A percentile compares a stretch with the other conserved stretches of the same genome.
Conservation (phyloP, 2,113 vertebrate species). For the Herpetotheres cachinnans region DNA sequence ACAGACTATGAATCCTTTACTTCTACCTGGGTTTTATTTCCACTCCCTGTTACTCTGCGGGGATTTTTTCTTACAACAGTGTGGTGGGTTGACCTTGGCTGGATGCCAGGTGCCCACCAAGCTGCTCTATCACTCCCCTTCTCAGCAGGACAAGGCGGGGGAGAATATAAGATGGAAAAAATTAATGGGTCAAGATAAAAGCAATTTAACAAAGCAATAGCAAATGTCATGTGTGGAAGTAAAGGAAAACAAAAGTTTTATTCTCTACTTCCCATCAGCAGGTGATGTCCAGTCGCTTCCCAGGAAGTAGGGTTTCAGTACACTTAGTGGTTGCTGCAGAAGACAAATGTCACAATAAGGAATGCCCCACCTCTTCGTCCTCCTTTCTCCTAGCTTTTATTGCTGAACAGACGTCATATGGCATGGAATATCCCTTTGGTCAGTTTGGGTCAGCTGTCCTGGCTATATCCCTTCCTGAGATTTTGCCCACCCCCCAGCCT, state of each 20-base stretch:
- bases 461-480: background rate
- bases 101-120: background rate
- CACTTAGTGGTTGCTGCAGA: rapidly evolving
- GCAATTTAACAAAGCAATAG: background rate
- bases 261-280: background rate
- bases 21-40: background rate
- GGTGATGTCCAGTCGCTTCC: background rate
- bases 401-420: background rate
- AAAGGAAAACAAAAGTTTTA: background rate
- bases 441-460: background rate
- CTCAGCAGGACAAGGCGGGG: background rate
- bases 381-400: background rate
- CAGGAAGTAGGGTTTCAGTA: background rate
- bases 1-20: background rate
- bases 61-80: background rate
- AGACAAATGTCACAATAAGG: rapidly evolving
- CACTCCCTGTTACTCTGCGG: background rate
- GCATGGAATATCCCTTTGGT: background rate
- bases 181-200: background rate
- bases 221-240: rapidly evolving
- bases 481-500: background rate
- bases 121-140: background rate
- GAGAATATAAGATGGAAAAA: background rate
- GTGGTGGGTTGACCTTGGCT: background rate
- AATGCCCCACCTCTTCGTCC: background rate